Evolutionary conservation across 2,113 vertebrate genomes (phyloP), one percentile per base, ranked within the genome.

Genomic region (Dromaius novaehollandiae): DNA sequence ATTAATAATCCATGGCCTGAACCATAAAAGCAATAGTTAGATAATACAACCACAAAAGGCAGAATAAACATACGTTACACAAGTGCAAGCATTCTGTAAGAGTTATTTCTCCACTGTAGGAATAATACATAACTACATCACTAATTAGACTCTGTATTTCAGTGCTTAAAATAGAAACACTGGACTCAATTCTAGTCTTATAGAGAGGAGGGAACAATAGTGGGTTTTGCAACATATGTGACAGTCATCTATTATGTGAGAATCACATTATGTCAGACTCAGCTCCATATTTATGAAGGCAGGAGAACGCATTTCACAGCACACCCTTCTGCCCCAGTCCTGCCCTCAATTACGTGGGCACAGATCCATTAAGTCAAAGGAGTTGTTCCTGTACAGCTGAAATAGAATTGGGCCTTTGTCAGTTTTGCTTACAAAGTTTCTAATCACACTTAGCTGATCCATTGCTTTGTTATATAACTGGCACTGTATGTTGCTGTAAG

Each of bases 1-100:
- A 91, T 95, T 97, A 97, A 96, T 97, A 97, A 95, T 86, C 82
- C 56, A 64, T 82, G 87, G 55, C n/a, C 87, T 85, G 69, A 95
- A 93, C 61, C 38, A 77, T 71, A 93, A 93, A 93, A 94, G 68
- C 55, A 86, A 80, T 78, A 93, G 74, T 89, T 94, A 92, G 55
- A 91, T 90, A 93, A 93, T 71, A 58, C 44, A 90, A 50, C n/a
- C 73, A 86, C 25, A 12, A 93, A 97, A 89, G 78, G 64, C 60
- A 95, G 96, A 96, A 96, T 95, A 97, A 94, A 92, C 84, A 94
- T 68, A 81, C 82, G 78, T 71, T 91, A 71, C 61, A 94, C 63
- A 75, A 95, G 46, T 68, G 38, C 50, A 90, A 87, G 86, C 46
- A 66, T 95, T 92, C 89, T 92, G 15, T 64, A 93, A 94, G 55